Conservation (phyloP, 2,113 vertebrate genomes). For the Sander vitreus region DNA sequence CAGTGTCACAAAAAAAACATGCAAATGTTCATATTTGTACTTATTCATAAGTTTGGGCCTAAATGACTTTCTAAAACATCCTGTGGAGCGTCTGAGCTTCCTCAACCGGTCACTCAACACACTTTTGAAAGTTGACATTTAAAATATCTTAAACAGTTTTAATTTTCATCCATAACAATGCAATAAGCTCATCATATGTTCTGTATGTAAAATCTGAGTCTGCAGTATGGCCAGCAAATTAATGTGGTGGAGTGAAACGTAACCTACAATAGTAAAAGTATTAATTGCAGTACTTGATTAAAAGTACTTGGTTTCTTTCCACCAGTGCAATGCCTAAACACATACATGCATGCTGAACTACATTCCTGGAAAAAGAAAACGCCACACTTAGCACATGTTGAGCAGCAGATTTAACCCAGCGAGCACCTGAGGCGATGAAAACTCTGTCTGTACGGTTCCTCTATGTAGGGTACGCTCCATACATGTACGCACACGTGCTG, state of each 20-base stretch:
- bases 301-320: too few species aligned
- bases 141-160: neutral
- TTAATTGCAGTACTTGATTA: neutral
- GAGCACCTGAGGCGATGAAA: slow-evolving; percentile 11
- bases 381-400: slow-evolving; percentile 1
- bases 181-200: neutral
- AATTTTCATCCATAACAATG: neutral
- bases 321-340: neutral
- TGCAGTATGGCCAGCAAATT: neutral
- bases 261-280: too few species aligned
- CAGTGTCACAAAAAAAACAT: too few species aligned
- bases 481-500: neutral
- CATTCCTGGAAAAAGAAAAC: neutral
- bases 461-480: neutral
- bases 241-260: too few species aligned
- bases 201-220: neutral
- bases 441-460: neutral
- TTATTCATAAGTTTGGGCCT: too few species aligned
- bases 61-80: too few species aligned
- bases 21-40: too few species aligned
- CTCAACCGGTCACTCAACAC: too few species aligned
- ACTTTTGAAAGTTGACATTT: too few species aligned
- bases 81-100: too few species aligned
- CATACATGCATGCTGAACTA: neutral
- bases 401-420: neutral